Evolutionary conservation across 1,140 invertebrate species (phyloP).

Genomic region (Hyposmocoma kahamanoa): DNA sequence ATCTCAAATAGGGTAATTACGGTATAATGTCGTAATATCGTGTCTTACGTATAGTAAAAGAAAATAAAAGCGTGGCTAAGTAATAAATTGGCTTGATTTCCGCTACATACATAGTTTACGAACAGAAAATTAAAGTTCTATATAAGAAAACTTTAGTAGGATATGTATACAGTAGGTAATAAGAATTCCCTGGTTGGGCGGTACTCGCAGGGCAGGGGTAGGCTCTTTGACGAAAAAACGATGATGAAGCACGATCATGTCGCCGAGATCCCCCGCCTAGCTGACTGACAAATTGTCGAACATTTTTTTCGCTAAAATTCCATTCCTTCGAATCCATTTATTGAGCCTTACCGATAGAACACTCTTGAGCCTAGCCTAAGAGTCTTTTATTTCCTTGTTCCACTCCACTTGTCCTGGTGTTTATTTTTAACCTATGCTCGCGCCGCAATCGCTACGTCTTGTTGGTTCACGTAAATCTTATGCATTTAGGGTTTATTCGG

Average conservation of each 20-base stretch:
- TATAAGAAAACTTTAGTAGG: constrained; percentile 56
- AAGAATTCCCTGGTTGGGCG: constrained; percentile 42
- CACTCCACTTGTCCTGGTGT: constrained; percentile 15
- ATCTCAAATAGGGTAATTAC: constrained; percentile 10
- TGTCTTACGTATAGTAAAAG: constrained; percentile 54
- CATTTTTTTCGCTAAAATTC: constrained; percentile 56
- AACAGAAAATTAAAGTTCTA: constrained; percentile 63
- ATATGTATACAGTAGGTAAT: constrained; percentile 56
- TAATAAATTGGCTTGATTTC: constrained; percentile 61
- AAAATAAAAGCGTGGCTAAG: constrained; percentile 54
- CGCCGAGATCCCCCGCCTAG: constrained; percentile 37
- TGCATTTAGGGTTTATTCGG: constrained; percentile 19
- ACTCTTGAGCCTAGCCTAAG: constrained; percentile 21
- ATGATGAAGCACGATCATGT: constrained; percentile 64
- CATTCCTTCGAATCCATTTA: constrained; percentile 51
- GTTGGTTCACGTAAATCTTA: constrained; percentile 21
- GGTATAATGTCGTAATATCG: constrained; percentile 47
- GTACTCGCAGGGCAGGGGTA: constrained; percentile 26
- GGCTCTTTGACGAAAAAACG: constrained; percentile 55
- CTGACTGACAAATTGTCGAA: constrained; percentile 58
- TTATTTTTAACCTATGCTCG: constrained; percentile 19
- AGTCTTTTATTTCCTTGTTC: constrained; percentile 29
- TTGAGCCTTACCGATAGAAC: constrained; percentile 45
- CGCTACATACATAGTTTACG: constrained; percentile 49
- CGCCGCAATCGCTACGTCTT: neutral